Evolutionary conservation across 1,140 invertebrate genomes (phyloP), one percentile per base, ranked within the genome.

Genomic region (Drosophila trapezifrons): DNA sequence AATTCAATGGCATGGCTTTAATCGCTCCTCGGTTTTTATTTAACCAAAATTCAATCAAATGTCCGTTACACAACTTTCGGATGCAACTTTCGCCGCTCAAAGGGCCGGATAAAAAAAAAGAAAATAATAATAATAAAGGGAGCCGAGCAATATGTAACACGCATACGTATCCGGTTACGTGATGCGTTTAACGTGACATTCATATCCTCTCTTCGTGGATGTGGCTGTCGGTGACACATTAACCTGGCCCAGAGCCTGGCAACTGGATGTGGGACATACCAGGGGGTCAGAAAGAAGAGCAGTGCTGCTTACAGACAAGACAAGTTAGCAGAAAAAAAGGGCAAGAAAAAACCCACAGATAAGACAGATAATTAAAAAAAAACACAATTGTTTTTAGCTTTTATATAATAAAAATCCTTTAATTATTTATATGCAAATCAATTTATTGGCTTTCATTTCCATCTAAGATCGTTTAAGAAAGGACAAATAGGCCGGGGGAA

Each of bases 141-240:
- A 37, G 15, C 20, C 18, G 10, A 45, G 62, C 45, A 40, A 42
- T 40, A 74, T 73, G 67, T 72, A 72, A 72, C 47, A 62, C 71
- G 56, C 58, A 73, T 75, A 60, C 71, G 56, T 51, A 73, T 75
- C 67, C 67, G 64, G 62, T 45, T 69, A 69, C 65, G 65, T 69
- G 65, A 69, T 66, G 42, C 65, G 46, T 67, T 69, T 69, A 69
- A 69, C 65, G 65, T 69, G 65, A 69, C 65, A 69, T 54, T 69
- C 62, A 58, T 56, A 62, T 71, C 47, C 67, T 54, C 35, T 47
- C 27, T 42, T 9, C 38, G 32, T 65, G 45, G 49, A 38, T 52
- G 49, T 54, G 32, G 32, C 38, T 62, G 60, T 46, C 9, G 55
- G 32, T 62, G 64, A 62, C 74, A 80, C 72, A 85, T 85, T 85